Evolutionary conservation across 2,113 vertebrate species (phyloP), one percentile per base, ranked within the genome.

Genomic region (Eupsittula cactorum): DNA sequence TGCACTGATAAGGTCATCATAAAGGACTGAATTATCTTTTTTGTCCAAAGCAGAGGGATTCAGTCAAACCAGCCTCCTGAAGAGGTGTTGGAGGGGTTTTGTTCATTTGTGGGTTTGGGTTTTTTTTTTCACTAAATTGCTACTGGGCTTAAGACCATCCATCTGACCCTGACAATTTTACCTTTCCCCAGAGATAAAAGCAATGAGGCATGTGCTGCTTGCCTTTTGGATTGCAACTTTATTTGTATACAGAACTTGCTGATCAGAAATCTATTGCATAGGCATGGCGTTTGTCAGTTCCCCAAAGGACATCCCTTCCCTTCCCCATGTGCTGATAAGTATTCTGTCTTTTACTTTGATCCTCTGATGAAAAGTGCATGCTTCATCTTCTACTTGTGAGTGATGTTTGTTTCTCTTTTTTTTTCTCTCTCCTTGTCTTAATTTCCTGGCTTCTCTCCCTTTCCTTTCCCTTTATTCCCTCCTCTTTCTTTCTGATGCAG

Each of bases 401-500:
- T 98, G 97, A 98, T 96, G 92, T 89, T 97, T 97, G 80, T 97
- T 95, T 97, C 95, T 96, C 90, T 97, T 97, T 97, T 96, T 96
- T 97, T 96, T 86, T 97, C 93, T 98, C 96, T 97, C 95, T 97
- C 93, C 91, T 97, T 98, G 89, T 96, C 97, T 96, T 96, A 97
- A 97, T 97, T 92, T 98, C 84, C 96, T 97, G 88, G 95, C 97
- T 98, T 87, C 78, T 98, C 87, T 97, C 85, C 96, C 52, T 94
- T 94, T 96, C 92, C 93, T 97, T 96, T 94, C 88, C 97, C 95
- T 95, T 97, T 97, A 90, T 97, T 97, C 82, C 97, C 82, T 95
- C 88, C 88, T 88, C 92, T 98, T 97, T 97, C 96, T 98, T 97
- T 98, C 96, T 98, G 97, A 97, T 97, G 97, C 98, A 99, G 98